These are phyloP conservation scores for Xestia sexstrigata DNA, from an alignment of 2,888 invertebrate genomes.

Conservation along the genomic window DNA sequence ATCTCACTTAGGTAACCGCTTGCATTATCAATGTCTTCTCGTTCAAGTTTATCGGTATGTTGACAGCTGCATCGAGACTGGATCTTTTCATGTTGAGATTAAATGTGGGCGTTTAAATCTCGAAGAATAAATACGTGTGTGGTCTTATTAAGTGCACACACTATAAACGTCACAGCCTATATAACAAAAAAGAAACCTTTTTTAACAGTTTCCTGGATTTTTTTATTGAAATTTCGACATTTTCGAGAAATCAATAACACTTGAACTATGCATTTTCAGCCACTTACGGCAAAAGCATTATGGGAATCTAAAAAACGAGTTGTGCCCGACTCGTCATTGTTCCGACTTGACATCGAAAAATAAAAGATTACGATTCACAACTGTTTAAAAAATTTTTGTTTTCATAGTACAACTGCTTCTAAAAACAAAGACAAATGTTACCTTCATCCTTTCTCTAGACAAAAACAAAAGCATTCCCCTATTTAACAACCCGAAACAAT, in stretches of 20 bases:
- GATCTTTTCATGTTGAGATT: slow-evolving; percentile 31
- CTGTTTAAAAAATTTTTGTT: too few species aligned
- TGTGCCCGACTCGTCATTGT: too few species aligned
- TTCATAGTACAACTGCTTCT: too few species aligned
- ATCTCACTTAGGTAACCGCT: background rate
- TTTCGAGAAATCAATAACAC: background rate
- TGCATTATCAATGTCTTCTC: slow-evolving; percentile 52
- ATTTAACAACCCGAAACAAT: slow-evolving; percentile 45
- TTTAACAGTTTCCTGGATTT: background rate
- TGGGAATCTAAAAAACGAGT: too few species aligned
- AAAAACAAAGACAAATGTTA: background rate
- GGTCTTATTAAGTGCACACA: slow-evolving; percentile 16
- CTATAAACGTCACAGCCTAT: too few species aligned
- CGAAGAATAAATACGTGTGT: background rate
- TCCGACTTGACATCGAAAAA: too few species aligned
- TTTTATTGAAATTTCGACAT: background rate
- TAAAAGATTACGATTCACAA: too few species aligned
- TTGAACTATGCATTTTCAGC: background rate
- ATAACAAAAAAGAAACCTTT: too few species aligned
- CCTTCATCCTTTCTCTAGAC: background rate
- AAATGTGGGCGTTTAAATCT: background rate
- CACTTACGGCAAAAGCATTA: background rate
- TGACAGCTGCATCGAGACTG: slow-evolving; percentile 45
- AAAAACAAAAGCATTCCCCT: slow-evolving; percentile 21
- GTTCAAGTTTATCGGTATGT: slow-evolving; percentile 44